These are phyloP conservation scores for Zygothrica quintamaculata DNA, from an alignment of 2,888 invertebrate genomes.

Conservation along the genomic window DNA sequence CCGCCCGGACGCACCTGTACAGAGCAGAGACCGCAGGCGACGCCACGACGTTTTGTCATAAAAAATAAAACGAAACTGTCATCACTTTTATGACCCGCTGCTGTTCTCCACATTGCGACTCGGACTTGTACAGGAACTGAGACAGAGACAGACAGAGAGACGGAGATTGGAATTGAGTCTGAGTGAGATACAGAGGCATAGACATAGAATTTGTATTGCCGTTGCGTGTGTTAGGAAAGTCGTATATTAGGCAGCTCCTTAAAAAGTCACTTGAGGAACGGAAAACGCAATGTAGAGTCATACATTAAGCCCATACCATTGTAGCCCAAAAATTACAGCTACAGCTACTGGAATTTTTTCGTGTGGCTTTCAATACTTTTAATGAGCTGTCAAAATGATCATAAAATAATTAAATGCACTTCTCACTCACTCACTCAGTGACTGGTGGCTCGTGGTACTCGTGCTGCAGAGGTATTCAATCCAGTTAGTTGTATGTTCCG, in stretches of 20 bases:
- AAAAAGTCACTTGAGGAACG: conserved; percentile 64
- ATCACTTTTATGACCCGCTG: conserved; percentile 71
- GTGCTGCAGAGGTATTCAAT: conserved; percentile 13
- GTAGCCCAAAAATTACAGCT: conserved; percentile 7
- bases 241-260: conserved; percentile 75
- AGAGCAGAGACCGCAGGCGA: conserved; percentile 61
- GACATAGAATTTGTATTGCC: conserved; percentile 12
- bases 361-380: conserved; percentile 48
- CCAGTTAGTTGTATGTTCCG: conserved; percentile 4
- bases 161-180: not conserved
- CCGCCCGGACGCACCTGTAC: conserved; percentile 55
- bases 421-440: conserved; percentile 43
- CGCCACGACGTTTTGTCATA: conserved; percentile 59
- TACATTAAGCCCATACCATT: conserved; percentile 4
- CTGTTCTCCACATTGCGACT: conserved; percentile 39
- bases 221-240: conserved; percentile 69
- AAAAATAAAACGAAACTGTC: conserved; percentile 77
- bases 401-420: conserved; percentile 80
- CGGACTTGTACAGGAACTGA: conserved; percentile 26
- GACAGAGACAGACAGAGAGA: conserved; percentile 13
- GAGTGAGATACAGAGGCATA: not conserved
- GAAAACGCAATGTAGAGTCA: conserved; percentile 44
- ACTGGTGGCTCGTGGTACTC: no score
- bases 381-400: conserved; percentile 77
- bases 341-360: conserved; percentile 43